phyloP scores from a whole-genome alignment of 2,797 vertebrate genomes.

The Allobates femoralis region DNA sequence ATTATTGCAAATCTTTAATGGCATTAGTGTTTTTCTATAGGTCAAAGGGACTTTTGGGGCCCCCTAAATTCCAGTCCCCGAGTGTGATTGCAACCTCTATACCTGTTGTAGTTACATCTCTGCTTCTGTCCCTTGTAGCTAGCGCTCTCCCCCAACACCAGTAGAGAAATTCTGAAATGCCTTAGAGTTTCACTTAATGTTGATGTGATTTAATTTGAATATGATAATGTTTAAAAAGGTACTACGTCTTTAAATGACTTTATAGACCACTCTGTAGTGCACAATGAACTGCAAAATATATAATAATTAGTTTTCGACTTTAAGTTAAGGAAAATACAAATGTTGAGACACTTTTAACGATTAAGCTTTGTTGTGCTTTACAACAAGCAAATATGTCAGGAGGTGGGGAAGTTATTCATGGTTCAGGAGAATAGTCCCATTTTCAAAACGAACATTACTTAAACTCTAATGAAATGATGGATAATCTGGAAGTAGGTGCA shows the following conservation, averaged over 20 bases:
- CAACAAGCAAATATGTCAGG: slow-evolving; percentile 99
- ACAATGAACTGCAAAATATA: background rate
- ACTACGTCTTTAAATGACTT: background rate
- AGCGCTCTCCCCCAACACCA: too few relatives aligned
- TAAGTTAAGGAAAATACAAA: background rate
- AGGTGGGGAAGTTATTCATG: slow-evolving; percentile 96
- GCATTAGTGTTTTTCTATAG: too few relatives aligned
- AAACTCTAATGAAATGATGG: slow-evolving; percentile 99
- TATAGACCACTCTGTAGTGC: background rate
- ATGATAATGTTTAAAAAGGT: background rate
- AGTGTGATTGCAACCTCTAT: too few relatives aligned
- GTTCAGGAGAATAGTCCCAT: slow-evolving; percentile 96
- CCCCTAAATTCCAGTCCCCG: too few relatives aligned
- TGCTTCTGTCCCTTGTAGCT: too few relatives aligned
- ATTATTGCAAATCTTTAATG: too few relatives aligned
- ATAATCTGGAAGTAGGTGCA: slow-evolving; percentile 99
- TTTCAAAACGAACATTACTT: slow-evolving; percentile 95
- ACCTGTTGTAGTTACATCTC: too few relatives aligned
- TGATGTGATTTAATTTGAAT: too few relatives aligned
- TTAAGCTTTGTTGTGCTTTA: slow-evolving; percentile 85
- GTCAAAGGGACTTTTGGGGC: too few relatives aligned
- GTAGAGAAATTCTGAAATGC: too few relatives aligned
- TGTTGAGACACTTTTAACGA: slow-evolving; percentile 75
- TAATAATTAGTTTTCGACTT: background rate
- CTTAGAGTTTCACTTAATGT: too few relatives aligned